phyloP scores from a whole-genome alignment of 2,797 vertebrate genomes.

The Sternarchorhynchus goeldii region DNA sequence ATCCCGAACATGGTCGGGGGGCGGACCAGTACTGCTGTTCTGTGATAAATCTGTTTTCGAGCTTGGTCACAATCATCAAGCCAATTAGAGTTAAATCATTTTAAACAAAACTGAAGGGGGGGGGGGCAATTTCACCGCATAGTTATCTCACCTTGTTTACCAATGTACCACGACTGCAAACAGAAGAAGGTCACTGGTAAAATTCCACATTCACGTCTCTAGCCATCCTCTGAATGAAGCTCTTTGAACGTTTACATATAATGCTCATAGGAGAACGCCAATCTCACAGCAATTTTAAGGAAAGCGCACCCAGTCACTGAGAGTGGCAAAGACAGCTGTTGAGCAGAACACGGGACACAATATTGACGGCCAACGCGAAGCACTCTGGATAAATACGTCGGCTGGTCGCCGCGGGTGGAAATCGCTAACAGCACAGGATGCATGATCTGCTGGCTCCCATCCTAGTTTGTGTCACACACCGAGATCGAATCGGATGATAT shows the following conservation, averaged over 20 bases:
- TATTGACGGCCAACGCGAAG: neutral
- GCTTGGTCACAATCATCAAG: no score
- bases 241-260: neutral
- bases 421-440: constrained; percentile 15
- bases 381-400: constrained; percentile 22
- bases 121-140: neutral
- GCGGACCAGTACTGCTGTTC: neutral
- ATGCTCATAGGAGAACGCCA: neutral
- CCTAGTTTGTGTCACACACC: constrained; percentile 36
- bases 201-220: neutral
- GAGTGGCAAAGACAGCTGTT: constrained; percentile 10
- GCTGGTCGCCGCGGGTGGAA: constrained; percentile 6
- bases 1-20: no score
- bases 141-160: neutral
- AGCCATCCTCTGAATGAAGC: neutral
- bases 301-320: constrained; percentile 14
- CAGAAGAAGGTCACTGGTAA: neutral
- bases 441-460: constrained; percentile 7
- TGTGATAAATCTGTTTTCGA: neutral
- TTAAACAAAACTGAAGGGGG: no score
- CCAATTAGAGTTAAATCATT: no score
- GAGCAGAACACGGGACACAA: constrained; percentile 8
- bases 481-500: constrained; percentile 48
- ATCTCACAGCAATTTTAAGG: neutral
- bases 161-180: neutral